These are phyloP conservation scores for Halocynthia roretzi DNA, from an alignment of 23 tunicate species.

Conservation along the genomic window DNA sequence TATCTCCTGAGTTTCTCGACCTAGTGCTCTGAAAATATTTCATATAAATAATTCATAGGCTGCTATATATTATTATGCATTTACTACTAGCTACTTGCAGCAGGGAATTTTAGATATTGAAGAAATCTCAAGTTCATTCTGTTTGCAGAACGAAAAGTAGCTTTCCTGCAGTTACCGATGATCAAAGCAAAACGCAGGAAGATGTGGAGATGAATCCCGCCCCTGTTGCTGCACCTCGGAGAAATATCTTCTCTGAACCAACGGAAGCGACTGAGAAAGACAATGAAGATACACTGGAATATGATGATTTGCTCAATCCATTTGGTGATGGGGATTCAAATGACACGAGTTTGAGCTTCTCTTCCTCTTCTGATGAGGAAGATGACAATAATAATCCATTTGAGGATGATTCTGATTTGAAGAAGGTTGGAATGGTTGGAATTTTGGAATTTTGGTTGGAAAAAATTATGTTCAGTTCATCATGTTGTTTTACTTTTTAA, in stretches of 20 bases:
- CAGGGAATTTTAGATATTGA: too few species aligned
- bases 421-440: background rate
- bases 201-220: background rate
- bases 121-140: too few species aligned
- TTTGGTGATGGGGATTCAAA: conserved; percentile 30
- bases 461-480: background rate
- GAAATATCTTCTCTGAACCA: background rate
- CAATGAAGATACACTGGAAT: background rate
- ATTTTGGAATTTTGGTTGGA: background rate
- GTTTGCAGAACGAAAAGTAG: too few species aligned
- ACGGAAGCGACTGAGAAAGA: background rate
- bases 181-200: background rate
- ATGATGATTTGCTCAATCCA: conserved; percentile 30
- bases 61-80: too few species aligned
- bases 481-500: background rate
- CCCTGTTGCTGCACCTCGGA: background rate
- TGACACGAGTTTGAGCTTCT: background rate
- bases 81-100: too few species aligned
- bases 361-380: conserved; percentile 21
- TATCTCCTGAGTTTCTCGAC: too few species aligned
- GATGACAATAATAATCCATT: background rate
- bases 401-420: background rate
- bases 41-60: too few species aligned
- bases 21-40: too few species aligned
- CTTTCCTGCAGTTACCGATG: background rate